Percentiles rank a stretch among this genome's conserved stretches.
Evolutionary conservation across 2,113 vertebrate genomes (phyloP).

Genomic region (Mastomys coucha): DNA sequence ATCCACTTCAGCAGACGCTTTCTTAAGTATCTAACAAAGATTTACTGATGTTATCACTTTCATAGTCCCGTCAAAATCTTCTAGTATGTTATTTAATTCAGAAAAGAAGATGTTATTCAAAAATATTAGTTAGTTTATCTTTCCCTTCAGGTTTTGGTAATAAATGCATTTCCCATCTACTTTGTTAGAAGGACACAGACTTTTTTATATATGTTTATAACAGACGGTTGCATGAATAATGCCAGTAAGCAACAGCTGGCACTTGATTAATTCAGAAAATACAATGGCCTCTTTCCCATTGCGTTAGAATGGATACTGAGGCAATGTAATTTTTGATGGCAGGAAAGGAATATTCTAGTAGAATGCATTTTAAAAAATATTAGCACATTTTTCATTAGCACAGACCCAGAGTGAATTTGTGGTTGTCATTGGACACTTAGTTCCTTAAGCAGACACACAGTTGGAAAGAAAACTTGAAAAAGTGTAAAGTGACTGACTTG

Average conservation of each 20-base stretch:
- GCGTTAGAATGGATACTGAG: neutral
- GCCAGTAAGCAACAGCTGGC: neutral
- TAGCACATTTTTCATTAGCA: conserved; percentile 9
- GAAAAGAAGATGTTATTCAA: neutral
- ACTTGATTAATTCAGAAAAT: conserved; percentile 13
- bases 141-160: conserved; percentile 24
- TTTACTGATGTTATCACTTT: neutral
- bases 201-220: neutral
- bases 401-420: neutral
- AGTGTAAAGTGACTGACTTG: neutral
- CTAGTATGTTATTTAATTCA: neutral
- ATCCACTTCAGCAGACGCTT: neutral
- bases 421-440: neutral
- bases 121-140: neutral
- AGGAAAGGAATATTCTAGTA: neutral
- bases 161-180: neutral
- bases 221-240: neutral
- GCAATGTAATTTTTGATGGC: neutral
- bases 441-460: neutral
- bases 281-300: neutral
- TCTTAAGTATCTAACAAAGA: neutral
- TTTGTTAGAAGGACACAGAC: neutral
- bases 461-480: neutral
- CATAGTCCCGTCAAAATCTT: neutral
- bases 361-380: neutral